Percentiles rank a stretch among this genome's conserved stretches.
These are phyloP conservation scores for Rhineura floridana DNA, from an alignment of 2,113 vertebrate species.

Conservation along the genomic window DNA sequence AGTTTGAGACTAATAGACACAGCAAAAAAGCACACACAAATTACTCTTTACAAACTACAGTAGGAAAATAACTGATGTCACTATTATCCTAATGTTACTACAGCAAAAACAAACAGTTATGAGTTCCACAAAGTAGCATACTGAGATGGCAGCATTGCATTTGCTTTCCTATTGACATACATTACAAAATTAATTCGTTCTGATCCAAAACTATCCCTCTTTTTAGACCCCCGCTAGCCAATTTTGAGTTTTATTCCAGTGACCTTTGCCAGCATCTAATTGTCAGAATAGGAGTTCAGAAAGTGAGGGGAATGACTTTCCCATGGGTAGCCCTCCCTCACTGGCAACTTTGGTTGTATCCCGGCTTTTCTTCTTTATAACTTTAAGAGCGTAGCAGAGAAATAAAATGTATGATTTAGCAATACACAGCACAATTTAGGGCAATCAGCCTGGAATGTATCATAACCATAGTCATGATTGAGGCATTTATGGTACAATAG, in stretches of 20 bases:
- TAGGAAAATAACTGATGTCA: no score
- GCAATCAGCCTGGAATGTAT: neutral
- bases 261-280: neutral
- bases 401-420: neutral
- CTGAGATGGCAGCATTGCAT: no score
- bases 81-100: no score
- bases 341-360: neutral
- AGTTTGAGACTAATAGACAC: no score
- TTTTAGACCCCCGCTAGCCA: no score
- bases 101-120: no score
- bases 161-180: no score
- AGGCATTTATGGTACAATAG: neutral
- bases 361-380: neutral
- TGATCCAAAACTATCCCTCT: no score
- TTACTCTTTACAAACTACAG: no score
- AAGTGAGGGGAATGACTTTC: neutral
- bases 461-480: neutral
- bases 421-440: neutral
- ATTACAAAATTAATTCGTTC: no score
- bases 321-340: neutral
- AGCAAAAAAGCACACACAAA: no score
- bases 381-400: neutral
- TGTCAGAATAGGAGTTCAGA: conserved; percentile 23
- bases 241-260: neutral
- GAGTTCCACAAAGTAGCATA: no score